Conservation (phyloP, 2,113 vertebrate species). For the Passerina amoena region DNA sequence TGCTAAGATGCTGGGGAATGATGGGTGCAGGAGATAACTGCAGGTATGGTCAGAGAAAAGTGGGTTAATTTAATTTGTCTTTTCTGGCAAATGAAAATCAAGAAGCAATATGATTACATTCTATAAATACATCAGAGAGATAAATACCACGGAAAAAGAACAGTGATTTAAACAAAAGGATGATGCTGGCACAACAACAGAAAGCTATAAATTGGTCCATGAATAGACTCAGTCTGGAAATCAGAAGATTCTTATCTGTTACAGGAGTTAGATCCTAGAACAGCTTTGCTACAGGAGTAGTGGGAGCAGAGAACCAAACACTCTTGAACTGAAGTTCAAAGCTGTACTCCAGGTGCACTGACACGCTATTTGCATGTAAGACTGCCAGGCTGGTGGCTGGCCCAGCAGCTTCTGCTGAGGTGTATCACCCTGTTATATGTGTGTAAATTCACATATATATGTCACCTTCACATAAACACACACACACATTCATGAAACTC, state of each 20-base stretch:
- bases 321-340: neutral
- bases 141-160: neutral
- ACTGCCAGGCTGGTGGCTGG: neutral
- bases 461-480: neutral
- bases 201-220: conserved; percentile 26
- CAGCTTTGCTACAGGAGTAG: neutral
- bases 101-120: neutral
- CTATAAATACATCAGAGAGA: conserved; percentile 36
- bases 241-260: conserved; percentile 7
- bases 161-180: neutral
- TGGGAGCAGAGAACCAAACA: neutral
- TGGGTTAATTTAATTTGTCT: neutral
- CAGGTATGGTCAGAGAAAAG: neutral
- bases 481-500: neutral
- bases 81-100: neutral
- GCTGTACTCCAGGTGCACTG: neutral
- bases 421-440: neutral
- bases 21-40: neutral
- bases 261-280: neutral
- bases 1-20: neutral
- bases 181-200: conserved; percentile 21
- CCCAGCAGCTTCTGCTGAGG: neutral
- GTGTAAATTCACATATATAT: neutral
- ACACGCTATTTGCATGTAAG: neutral
- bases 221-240: conserved; percentile 38